Percentiles rank a stretch among this genome's conserved stretches.
Evolutionary conservation across 2,113 vertebrate genomes (phyloP).

Genomic region (Pardalotus punctatus): DNA sequence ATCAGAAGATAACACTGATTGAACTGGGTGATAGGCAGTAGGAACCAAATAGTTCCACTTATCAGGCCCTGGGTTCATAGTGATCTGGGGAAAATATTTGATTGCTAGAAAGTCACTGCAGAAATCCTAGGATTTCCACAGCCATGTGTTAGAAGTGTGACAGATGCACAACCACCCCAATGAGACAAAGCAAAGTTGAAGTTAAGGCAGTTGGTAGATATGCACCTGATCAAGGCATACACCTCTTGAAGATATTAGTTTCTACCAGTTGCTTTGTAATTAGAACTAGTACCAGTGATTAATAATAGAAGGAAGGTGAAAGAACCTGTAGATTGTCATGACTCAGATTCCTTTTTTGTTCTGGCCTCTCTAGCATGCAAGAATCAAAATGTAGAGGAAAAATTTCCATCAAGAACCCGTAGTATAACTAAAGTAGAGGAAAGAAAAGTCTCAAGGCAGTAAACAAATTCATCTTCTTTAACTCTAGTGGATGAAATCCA

Average conservation of each 20-base stretch:
- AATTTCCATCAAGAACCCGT: background rate
- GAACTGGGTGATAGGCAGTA: background rate
- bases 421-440: background rate
- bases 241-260: background rate
- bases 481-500: background rate
- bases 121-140: background rate
- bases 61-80: background rate
- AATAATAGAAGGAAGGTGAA: background rate
- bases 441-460: background rate
- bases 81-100: background rate
- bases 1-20: background rate
- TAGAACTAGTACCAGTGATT: background rate
- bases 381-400: background rate
- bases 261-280: background rate
- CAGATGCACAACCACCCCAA: background rate
- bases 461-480: slow-evolving; percentile 30
- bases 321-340: background rate
- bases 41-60: background rate
- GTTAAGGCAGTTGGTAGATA: background rate
- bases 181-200: background rate
- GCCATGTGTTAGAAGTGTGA: background rate
- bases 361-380: background rate
- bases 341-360: background rate
- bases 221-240: background rate
- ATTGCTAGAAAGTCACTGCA: background rate